These are phyloP conservation scores for Ceratoteleas bidentatus DNA, from an alignment of 1,140 invertebrate species.

Conservation along the genomic window DNA sequence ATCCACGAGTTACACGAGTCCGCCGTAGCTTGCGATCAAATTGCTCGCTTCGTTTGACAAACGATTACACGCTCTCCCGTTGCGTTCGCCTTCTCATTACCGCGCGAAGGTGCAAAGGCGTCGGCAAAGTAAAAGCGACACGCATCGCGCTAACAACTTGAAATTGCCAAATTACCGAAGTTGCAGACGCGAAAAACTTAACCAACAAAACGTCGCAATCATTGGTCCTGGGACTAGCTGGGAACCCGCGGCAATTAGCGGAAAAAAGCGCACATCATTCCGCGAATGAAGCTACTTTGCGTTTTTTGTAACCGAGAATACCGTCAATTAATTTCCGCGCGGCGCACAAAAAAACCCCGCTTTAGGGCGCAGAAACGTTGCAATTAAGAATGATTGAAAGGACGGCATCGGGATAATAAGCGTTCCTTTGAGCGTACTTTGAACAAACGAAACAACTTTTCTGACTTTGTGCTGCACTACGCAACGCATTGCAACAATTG, in stretches of 20 bases:
- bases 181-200: too few species aligned
- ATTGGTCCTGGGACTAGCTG: too few species aligned
- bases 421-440: constrained; percentile 29
- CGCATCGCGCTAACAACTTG: too few species aligned
- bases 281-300: too few species aligned
- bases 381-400: constrained; percentile 30
- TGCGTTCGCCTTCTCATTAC: constrained; percentile 15
- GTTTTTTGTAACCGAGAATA: too few species aligned
- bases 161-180: too few species aligned
- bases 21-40: constrained; percentile 47
- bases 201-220: too few species aligned
- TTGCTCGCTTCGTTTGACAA: constrained; percentile 55
- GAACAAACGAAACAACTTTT: constrained; percentile 43
- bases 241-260: too few species aligned
- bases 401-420: constrained; percentile 31
- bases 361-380: neutral
- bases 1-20: constrained; percentile 63
- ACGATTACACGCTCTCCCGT: constrained; percentile 32
- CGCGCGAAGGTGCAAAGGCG: neutral
- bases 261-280: too few species aligned
- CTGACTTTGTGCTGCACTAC: constrained; percentile 32
- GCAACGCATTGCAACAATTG: constrained; percentile 52
- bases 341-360: neutral
- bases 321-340: constrained; percentile 15
- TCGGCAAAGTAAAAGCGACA: too few species aligned